phyloP scores from a whole-genome alignment of 2,113 vertebrate species.

The Heteronetta atricapilla region DNA sequence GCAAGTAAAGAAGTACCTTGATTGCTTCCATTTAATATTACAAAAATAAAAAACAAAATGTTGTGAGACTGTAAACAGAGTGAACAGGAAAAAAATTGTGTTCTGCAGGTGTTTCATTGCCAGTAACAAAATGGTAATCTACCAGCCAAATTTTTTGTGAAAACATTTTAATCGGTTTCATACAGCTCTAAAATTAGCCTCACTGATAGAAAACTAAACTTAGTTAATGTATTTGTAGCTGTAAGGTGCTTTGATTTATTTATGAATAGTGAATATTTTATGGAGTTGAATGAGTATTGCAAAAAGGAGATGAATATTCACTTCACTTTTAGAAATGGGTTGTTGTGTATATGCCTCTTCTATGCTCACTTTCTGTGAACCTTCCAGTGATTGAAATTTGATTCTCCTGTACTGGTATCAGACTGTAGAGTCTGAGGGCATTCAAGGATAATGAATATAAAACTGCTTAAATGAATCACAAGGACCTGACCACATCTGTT shows the following conservation, averaged over 20 bases:
- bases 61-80: not conserved
- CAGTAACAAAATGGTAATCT: constrained; percentile 48
- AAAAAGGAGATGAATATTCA: constrained; percentile 54
- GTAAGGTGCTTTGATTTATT: constrained; percentile 59
- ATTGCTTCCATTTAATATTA: not conserved
- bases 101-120: not conserved
- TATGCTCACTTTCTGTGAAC: constrained; percentile 28
- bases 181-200: constrained; percentile 57
- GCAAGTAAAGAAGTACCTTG: not conserved
- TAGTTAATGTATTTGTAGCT: constrained; percentile 57
- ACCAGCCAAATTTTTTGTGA: constrained; percentile 48
- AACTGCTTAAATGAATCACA: not conserved
- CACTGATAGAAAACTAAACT: constrained; percentile 50
- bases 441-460: constrained; percentile 1
- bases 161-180: constrained; percentile 57
- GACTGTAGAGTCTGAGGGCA: not conserved
- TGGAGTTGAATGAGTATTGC: constrained; percentile 44
- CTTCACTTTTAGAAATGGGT: constrained; percentile 28
- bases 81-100: not conserved
- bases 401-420: not conserved
- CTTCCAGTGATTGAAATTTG: not conserved
- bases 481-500: not conserved
- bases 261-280: constrained; percentile 69
- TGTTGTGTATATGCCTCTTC: constrained; percentile 6
- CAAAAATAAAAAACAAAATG: not conserved